These are phyloP conservation scores for Liasis olivaceus DNA, from an alignment of 2,797 vertebrate genomes.

Conservation along the genomic window DNA sequence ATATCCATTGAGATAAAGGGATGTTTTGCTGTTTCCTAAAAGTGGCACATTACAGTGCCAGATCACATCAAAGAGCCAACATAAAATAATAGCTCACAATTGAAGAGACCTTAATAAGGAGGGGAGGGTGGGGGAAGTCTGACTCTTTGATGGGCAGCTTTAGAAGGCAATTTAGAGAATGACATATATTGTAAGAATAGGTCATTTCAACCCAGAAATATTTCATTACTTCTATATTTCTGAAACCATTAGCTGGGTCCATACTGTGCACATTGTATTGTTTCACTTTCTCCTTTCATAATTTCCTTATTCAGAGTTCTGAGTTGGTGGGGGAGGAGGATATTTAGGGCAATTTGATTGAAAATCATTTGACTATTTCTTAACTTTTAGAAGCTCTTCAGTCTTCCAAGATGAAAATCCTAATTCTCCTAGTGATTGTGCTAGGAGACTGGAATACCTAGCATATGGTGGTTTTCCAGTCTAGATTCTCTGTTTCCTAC, in stretches of 20 bases:
- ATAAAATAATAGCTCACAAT: conserved; percentile 30
- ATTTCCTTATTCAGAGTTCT: conserved; percentile 43
- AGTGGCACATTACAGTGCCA: not conserved
- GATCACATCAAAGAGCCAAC: conserved; percentile 12
- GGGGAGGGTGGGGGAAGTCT: fast-evolving
- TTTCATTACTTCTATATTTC: conserved; percentile 43
- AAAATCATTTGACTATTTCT: conserved; percentile 60
- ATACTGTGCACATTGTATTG: conserved; percentile 37
- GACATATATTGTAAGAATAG: not conserved
- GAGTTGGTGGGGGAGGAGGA: conserved; percentile 49
- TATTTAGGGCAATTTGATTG: conserved; percentile 34
- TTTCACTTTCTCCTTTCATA: conserved; percentile 57
- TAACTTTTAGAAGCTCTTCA: conserved; percentile 55
- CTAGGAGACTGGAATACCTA: not conserved
- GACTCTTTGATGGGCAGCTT: conserved; percentile 1
- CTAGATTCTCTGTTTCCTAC: not conserved
- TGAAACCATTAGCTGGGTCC: conserved; percentile 28
- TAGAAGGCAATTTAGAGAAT: conserved; percentile 13
- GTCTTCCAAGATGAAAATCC: conserved; percentile 51
- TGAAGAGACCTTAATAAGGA: conserved; percentile 15
- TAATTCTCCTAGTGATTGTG: conserved; percentile 9
- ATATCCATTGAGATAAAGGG: not conserved
- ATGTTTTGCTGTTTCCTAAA: conserved; percentile 19
- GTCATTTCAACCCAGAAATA: conserved; percentile 56
- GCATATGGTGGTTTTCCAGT: not conserved